phyloP scores from a whole-genome alignment of 1,140 invertebrate genomes.

The Brachionus rubens region DNA sequence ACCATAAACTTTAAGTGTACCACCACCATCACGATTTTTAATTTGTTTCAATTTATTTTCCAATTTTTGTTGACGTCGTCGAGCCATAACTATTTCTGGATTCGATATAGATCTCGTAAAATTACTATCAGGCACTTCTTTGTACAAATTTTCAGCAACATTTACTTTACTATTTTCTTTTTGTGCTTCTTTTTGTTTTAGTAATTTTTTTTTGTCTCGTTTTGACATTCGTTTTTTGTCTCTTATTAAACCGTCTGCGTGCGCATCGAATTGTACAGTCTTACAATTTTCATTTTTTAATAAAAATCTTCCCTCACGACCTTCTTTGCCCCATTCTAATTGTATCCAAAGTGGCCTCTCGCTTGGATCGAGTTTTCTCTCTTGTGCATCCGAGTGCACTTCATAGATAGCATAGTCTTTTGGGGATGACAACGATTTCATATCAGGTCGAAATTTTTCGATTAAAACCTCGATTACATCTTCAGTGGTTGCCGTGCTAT shows the following conservation, averaged over 20 bases:
- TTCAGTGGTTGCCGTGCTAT: constrained; percentile 85
- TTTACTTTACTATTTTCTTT: constrained; percentile 71
- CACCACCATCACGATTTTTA: constrained; percentile 76
- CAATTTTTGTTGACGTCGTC: constrained; percentile 90
- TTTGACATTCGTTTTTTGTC: constrained; percentile 85
- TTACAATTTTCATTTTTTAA: constrained; percentile 74
- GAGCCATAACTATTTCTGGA: constrained; percentile 96
- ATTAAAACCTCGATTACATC: constrained; percentile 93
- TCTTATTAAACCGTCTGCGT: constrained; percentile 66
- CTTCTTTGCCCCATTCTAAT: constrained; percentile 96
- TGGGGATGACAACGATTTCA: constrained; percentile 77
- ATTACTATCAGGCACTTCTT: constrained; percentile 89
- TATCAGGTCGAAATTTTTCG: constrained; percentile 98
- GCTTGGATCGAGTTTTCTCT: constrained; percentile 78
- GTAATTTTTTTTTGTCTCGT: constrained; percentile 93
- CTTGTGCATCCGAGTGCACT: constrained; percentile 92
- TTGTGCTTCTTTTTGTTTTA: constrained; percentile 93
- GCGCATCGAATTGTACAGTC: constrained; percentile 46
- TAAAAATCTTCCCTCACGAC: constrained; percentile 91
- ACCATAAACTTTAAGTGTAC: constrained; percentile 95
- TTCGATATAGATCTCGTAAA: constrained; percentile 98
- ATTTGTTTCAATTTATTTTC: constrained; percentile 95
- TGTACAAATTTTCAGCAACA: constrained; percentile 56
- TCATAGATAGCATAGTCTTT: constrained; percentile 67
- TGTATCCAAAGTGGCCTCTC: constrained; percentile 96